phyloP scores from a whole-genome alignment of 2,113 vertebrate species.

The Daubentonia madagascariensis region DNA sequence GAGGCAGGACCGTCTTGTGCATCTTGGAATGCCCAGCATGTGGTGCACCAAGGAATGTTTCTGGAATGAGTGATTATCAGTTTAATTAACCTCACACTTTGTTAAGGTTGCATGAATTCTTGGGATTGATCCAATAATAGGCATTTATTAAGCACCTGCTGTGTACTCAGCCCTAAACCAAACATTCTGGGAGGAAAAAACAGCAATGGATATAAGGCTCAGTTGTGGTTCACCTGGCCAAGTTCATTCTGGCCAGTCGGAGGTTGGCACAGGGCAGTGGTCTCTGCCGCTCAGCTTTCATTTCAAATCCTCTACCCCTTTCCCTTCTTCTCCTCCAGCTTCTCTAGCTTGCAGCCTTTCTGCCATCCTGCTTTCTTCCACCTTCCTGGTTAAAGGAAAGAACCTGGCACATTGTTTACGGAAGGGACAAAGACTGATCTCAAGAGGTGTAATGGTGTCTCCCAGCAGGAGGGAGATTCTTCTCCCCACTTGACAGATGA shows the following conservation, averaged over 20 bases:
- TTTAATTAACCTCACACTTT: neutral
- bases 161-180: neutral
- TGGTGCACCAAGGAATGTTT: neutral
- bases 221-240: neutral
- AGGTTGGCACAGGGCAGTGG: neutral
- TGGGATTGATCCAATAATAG: neutral
- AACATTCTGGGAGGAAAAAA: neutral
- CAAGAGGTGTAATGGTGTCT: neutral
- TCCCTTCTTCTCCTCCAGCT: neutral
- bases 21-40: neutral
- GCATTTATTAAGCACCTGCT: neutral
- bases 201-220: neutral
- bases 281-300: neutral
- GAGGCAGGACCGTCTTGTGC: neutral
- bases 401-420: neutral
- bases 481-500: neutral
- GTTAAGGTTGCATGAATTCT: neutral
- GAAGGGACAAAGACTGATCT: neutral
- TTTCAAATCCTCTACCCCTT: neutral
- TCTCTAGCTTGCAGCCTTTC: neutral
- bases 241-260: neutral
- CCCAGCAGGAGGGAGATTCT: neutral
- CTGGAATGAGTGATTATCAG: neutral
- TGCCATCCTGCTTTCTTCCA: neutral
- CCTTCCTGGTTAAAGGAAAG: neutral